Percentiles rank a stretch among this genome's conserved stretches.
Evolutionary conservation across 2,888 invertebrate species (phyloP).

Genomic region (Platerodrilus igneus): DNA sequence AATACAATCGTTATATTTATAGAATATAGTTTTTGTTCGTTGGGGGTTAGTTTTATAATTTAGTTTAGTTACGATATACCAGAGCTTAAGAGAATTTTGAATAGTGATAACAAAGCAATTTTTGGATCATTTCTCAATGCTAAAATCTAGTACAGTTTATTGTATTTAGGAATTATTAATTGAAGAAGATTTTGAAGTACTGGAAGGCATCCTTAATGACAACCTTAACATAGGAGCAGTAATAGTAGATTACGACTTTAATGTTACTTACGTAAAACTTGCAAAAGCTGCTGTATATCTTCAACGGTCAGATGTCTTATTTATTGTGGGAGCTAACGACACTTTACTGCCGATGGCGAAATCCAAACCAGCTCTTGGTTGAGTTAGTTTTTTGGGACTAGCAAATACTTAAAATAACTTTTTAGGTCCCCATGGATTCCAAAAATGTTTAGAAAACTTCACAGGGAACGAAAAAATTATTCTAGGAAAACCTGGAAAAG

Average conservation of each 20-base stretch:
- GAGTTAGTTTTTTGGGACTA: constrained; percentile 44
- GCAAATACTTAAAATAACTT: neutral
- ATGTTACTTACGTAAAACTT: constrained; percentile 51
- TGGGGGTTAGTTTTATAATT: no score
- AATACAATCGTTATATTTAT: no score
- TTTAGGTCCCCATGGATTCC: constrained; percentile 49
- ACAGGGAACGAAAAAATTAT: constrained; percentile 45
- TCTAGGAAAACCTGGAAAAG: constrained; percentile 52
- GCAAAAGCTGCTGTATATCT: constrained; percentile 51
- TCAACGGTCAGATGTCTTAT: constrained; percentile 50
- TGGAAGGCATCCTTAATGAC: constrained; percentile 34
- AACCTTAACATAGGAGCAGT: constrained; percentile 54
- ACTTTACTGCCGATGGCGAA: constrained; percentile 44
- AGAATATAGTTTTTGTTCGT: no score
- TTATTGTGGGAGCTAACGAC: constrained; percentile 52
- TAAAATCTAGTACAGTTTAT: no score
- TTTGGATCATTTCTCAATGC: no score
- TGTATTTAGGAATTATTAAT: no score
- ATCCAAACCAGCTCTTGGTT: constrained; percentile 36
- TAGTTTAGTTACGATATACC: no score
- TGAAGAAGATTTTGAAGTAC: constrained; percentile 20
- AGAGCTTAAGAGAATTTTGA: no score
- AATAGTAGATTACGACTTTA: constrained; percentile 53
- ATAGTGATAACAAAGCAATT: no score
- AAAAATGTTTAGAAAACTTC: constrained; percentile 46